Conservation (phyloP, 2,113 vertebrate species). For the Dendropsophus ebraccatus region DNA sequence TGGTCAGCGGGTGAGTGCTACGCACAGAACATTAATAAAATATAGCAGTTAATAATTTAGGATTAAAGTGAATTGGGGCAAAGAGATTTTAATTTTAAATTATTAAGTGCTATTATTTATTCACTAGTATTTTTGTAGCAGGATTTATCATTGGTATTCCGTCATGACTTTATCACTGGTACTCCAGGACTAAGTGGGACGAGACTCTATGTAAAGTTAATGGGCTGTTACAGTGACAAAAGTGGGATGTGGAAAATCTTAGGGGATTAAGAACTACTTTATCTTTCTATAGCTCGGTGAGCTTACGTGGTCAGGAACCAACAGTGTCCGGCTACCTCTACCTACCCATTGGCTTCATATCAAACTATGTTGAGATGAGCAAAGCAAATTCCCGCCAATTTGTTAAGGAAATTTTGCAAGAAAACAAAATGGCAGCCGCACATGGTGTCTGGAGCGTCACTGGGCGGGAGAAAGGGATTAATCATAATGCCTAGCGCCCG, state of each 20-base stretch:
- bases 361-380: no score
- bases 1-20: neutral
- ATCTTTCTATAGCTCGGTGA: neutral
- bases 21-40: constrained; percentile 36
- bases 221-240: neutral
- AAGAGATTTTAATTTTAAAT: constrained; percentile 35
- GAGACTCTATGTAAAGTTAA: neutral
- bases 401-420: no score
- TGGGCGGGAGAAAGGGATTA: no score
- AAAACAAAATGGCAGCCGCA: no score
- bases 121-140: neutral
- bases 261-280: neutral
- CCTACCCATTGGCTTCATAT: neutral
- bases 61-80: constrained; percentile 30
- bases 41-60: constrained; percentile 33
- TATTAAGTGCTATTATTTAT: constrained; percentile 38
- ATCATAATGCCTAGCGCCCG: no score
- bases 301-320: neutral
- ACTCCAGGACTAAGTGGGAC: neutral
- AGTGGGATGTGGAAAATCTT: neutral
- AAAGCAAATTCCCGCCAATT: no score
- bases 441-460: no score
- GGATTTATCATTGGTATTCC: neutral
- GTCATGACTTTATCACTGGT: neutral
- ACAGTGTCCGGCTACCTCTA: neutral